These are phyloP conservation scores for Myoxocephalus aenaeus DNA, from an alignment of 2,797 vertebrate genomes.

Conservation along the genomic window DNA sequence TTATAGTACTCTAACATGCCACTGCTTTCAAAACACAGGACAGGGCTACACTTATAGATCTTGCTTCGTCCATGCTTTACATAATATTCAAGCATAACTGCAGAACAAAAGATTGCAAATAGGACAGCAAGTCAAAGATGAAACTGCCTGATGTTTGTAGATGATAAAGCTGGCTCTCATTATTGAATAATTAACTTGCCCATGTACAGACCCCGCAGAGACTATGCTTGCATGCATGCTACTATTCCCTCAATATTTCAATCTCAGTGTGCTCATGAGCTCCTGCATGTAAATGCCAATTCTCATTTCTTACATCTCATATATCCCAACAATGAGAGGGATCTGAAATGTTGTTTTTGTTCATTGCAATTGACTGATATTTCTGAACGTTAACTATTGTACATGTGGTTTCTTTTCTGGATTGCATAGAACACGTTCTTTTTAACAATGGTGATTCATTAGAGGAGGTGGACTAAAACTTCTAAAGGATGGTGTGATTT, in stretches of 20 bases:
- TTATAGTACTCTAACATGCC: background rate
- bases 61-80: background rate
- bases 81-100: conserved; percentile 9
- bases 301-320: conserved; percentile 37
- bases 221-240: conserved; percentile 28
- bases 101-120: conserved; percentile 8
- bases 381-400: conserved; percentile 12
- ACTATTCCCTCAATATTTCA: conserved; percentile 40
- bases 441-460: background rate
- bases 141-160: conserved; percentile 9
- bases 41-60: background rate
- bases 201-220: conserved; percentile 17
- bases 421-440: background rate
- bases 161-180: conserved; percentile 15
- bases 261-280: conserved; percentile 51
- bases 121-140: background rate
- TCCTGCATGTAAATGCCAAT: conserved; percentile 50
- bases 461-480: background rate
- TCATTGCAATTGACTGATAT: conserved; percentile 19
- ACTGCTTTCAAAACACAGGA: background rate
- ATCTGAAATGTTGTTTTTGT: conserved; percentile 38
- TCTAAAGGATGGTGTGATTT: background rate
- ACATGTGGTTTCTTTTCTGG: background rate
- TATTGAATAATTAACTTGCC: conserved; percentile 40
- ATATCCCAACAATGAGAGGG: conserved; percentile 31